A percentile compares a stretch with the other conserved stretches of the same genome.
Conservation (phyloP, 1,140 invertebrate genomes). For the Cydia fagiglandana region DNA sequence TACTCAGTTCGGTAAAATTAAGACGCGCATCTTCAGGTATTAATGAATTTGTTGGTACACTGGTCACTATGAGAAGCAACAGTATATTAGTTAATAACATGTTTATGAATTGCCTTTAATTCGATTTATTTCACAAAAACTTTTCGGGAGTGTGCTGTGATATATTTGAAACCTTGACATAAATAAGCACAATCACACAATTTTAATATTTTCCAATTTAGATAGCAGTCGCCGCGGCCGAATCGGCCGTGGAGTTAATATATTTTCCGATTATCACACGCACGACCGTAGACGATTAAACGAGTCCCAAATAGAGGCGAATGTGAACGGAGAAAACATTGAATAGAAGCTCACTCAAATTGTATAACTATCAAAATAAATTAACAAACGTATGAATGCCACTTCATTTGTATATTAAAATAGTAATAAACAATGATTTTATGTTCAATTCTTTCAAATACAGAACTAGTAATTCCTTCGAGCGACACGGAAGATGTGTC, state of each 20-base stretch:
- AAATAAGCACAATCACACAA: neutral
- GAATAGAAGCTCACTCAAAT: no score
- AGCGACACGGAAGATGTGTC: no score
- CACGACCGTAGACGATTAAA: no score
- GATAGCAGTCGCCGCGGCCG: no score
- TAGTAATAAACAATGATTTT: neutral
- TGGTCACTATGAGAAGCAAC: neutral
- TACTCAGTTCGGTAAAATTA: slow-evolving; percentile 57
- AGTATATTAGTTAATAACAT: neutral
- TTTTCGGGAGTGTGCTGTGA: no score
- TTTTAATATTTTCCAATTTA: neutral
- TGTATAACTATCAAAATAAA: no score
- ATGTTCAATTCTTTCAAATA: neutral
- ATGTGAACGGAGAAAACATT: no score
- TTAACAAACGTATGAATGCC: neutral
- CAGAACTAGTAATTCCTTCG: slow-evolving; percentile 3
- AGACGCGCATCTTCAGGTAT: neutral
- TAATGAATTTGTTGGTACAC: neutral
- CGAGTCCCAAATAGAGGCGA: no score
- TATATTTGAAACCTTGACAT: no score
- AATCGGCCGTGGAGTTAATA: no score
- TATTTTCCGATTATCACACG: neutral
- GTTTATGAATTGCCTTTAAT: neutral
- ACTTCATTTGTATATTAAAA: neutral
- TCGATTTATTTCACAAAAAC: no score